Evolutionary conservation across 1,140 invertebrate species (phyloP).

Genomic region (Trachymyrmex septentrionalis): DNA sequence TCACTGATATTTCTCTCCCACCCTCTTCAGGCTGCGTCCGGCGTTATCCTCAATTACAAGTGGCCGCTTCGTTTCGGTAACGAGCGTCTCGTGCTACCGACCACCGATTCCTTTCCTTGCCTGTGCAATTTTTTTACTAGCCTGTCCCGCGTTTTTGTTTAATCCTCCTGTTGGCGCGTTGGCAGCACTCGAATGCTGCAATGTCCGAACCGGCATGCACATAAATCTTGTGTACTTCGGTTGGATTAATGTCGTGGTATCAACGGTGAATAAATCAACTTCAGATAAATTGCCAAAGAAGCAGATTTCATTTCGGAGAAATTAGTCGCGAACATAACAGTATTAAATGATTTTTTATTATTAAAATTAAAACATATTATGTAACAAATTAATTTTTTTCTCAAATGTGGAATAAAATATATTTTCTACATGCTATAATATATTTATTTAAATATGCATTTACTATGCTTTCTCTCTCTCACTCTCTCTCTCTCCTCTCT

Average conservation of each 20-base stretch:
- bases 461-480: no score
- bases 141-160: slow-evolving; percentile 24
- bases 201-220: neutral
- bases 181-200: slow-evolving; percentile 18
- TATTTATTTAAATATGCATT: no score
- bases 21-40: slow-evolving; percentile 23
- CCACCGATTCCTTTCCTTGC: slow-evolving; percentile 14
- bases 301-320: slow-evolving; percentile 30
- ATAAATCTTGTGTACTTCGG: slow-evolving; percentile 32
- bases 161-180: slow-evolving; percentile 38
- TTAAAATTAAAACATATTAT: neutral
- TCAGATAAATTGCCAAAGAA: slow-evolving; percentile 26
- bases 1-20: slow-evolving; percentile 60
- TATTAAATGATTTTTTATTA: neutral
- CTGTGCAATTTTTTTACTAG: slow-evolving; percentile 53
- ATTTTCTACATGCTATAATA: no score
- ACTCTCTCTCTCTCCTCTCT: no score
- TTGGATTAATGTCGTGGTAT: slow-evolving; percentile 53
- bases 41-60: slow-evolving; percentile 71
- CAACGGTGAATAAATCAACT: slow-evolving; percentile 44
- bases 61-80: slow-evolving; percentile 70
- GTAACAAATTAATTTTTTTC: no score
- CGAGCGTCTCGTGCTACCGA: slow-evolving; percentile 64
- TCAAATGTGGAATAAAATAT: no score
- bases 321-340: neutral